Evolutionary conservation across 2,797 vertebrate species (phyloP), one percentile per base, ranked within the genome.

Genomic region (Enteromius thamalakanensis): DNA sequence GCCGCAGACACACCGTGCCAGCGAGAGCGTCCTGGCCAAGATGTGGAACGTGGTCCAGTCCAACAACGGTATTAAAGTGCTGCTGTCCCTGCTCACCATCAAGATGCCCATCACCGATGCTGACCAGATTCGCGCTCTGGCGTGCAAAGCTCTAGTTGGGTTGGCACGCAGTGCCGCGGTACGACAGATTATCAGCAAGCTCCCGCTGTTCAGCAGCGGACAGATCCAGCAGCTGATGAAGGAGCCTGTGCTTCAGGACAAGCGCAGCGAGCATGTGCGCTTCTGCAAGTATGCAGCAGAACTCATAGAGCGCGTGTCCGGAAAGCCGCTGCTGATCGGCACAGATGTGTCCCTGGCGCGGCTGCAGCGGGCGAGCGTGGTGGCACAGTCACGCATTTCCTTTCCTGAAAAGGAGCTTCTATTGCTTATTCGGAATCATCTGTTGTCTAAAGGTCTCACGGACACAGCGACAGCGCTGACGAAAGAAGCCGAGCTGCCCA

Each of bases 21-120:
- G 94, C 0, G 98, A 99, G 92, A 97, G 96, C 45, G 97, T 98
- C 0, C 94, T 99, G 85, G 95, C 95, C 42, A 98, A 98, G 93
- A 99, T 99, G 98, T 99, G 98, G 98, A 99, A 99, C 0, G 97
- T 99, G 87, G 98, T 99, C 14, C 98, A 99, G 90, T 98, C 97
- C 60, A 99, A 99, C 93, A 99, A 99, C 0, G 98, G 98, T 89
- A 99, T 99, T 93, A 99, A 99, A 93, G 98, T 99, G 86, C 94
- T 99, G 81, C 93, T 99, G 75, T 99, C 97, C 0, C 86, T 99
- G 89, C 93, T 99, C 80, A 99, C 97, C 0, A 93, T 99, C 84
- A 99, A 99, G 94, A 98, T 98, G 96, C 98, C 98, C 2, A 99
- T 99, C 89, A 99, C 97, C 0, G 98, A 99, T 1, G 98, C 98